phyloP scores from a whole-genome alignment of 2,888 invertebrate genomes.

The Eulithis prunata region DNA sequence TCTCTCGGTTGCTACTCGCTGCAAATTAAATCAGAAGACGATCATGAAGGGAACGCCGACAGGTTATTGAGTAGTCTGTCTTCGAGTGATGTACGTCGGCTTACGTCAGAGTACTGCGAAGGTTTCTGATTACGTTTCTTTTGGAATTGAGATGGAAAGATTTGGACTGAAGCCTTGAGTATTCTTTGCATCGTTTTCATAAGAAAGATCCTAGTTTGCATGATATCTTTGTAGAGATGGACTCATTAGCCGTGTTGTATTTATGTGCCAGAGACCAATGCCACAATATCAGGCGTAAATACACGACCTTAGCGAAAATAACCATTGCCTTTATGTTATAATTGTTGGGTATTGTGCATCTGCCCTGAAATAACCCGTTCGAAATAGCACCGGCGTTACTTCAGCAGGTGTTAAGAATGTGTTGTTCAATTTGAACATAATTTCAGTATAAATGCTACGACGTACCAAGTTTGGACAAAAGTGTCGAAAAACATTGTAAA shows the following conservation, averaged over 20 bases:
- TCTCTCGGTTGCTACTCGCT: conserved; percentile 46
- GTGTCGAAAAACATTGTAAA: not conserved
- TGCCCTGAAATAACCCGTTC: conserved; percentile 57
- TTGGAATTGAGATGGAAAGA: conserved; percentile 44
- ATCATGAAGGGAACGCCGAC: conserved; percentile 68
- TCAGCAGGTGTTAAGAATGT: conserved; percentile 26
- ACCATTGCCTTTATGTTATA: conserved; percentile 57
- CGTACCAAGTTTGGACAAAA: not conserved
- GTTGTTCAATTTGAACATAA: conserved; percentile 8
- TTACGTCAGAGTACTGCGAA: conserved; percentile 47
- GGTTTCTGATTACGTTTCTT: conserved; percentile 45
- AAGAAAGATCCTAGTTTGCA: not conserved
- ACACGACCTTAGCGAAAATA: conserved; percentile 67
- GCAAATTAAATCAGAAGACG: conserved; percentile 58
- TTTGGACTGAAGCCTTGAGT: conserved; percentile 8
- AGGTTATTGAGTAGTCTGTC: conserved; percentile 54
- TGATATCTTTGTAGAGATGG: not conserved
- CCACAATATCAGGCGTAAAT: conserved; percentile 60
- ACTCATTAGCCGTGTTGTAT: conserved; percentile 17
- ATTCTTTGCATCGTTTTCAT: too few relatives aligned
- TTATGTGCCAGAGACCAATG: conserved; percentile 38
- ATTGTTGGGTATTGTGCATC: conserved; percentile 60
- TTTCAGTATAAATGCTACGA: not conserved
- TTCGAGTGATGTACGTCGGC: conserved; percentile 49
- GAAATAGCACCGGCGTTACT: conserved; percentile 48